Evolutionary conservation across 2,113 vertebrate genomes (phyloP).

Genomic region (Melanostigma gelatinosum): DNA sequence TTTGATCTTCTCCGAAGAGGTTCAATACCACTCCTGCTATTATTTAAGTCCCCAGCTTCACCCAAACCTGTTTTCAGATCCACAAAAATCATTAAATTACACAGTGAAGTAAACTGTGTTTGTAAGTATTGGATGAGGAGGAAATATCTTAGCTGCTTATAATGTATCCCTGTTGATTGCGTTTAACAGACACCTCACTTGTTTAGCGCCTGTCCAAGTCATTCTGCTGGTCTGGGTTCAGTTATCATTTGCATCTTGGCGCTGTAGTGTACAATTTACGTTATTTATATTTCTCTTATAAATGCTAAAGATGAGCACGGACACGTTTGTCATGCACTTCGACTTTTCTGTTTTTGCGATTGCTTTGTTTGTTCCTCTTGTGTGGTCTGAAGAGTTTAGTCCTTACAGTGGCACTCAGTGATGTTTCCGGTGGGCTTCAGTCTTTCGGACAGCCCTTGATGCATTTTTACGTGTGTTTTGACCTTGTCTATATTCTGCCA

Average conservation of each 20-base stretch:
- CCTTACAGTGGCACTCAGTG: neutral
- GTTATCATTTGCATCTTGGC: conserved; percentile 30
- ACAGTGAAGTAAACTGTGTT: conserved; percentile 82
- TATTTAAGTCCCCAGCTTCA: conserved; percentile 84
- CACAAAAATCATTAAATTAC: conserved; percentile 79
- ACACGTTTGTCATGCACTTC: conserved; percentile 25
- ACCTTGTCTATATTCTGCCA: conserved; percentile 26
- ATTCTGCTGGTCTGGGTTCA: conserved; percentile 35
- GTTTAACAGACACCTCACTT: conserved; percentile 66
- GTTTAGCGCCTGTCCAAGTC: conserved; percentile 56
- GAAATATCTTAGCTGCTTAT: conserved; percentile 79
- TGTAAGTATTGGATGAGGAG: conserved; percentile 77
- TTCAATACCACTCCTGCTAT: conserved; percentile 85
- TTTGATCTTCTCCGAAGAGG: conserved; percentile 83
- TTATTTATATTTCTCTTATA: conserved; percentile 26
- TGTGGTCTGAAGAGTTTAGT: conserved; percentile 46
- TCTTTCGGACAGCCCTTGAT: conserved; percentile 17
- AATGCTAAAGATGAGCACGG: conserved; percentile 21
- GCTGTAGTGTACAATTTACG: neutral
- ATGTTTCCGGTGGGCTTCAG: conserved; percentile 7
- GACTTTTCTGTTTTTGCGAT: conserved; percentile 27
- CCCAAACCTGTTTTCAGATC: conserved; percentile 83
- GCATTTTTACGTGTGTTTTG: conserved; percentile 36
- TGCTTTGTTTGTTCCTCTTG: conserved; percentile 41
- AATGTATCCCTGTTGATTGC: conserved; percentile 79